Percentiles rank a stretch among this genome's conserved stretches.
Conservation (phyloP, 2,888 invertebrate genomes). For the Ditula angustiorana region DNA sequence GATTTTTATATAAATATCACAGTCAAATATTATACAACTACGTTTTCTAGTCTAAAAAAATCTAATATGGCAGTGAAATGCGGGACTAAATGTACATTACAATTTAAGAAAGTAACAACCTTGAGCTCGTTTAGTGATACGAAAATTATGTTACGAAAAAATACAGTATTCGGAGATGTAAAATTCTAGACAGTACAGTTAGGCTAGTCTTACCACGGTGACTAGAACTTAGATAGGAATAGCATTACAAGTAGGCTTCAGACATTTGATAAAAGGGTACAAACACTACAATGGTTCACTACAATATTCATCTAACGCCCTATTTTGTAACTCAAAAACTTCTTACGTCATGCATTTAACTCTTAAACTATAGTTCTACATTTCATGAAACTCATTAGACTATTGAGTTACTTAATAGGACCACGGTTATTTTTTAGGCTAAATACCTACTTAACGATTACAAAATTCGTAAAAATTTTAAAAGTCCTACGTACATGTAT, state of each 20-base stretch:
- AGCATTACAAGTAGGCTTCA: constrained; percentile 70
- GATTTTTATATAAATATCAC: constrained; percentile 84
- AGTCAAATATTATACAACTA: constrained; percentile 83
- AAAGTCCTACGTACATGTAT: constrained; percentile 18
- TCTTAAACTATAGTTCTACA: not conserved
- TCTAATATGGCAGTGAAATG: constrained; percentile 78
- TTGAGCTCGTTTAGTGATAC: constrained; percentile 49
- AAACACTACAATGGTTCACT: constrained; percentile 65
- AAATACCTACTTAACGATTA: constrained; percentile 37
- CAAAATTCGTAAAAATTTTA: constrained; percentile 35
- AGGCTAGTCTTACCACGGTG: constrained; percentile 80
- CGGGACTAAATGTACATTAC: constrained; percentile 61
- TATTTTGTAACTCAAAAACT: constrained; percentile 25
- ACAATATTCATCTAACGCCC: constrained; percentile 48
- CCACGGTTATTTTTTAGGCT: constrained; percentile 10
- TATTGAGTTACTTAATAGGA: constrained; percentile 29
- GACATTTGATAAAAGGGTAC: constrained; percentile 65
- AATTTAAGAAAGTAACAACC: constrained; percentile 61
- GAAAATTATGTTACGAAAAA: constrained; percentile 48
- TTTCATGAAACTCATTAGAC: not conserved
- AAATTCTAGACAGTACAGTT: constrained; percentile 48
- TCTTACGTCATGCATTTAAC: not conserved
- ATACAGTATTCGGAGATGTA: constrained; percentile 27
- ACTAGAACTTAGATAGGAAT: constrained; percentile 83
- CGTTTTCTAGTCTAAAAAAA: constrained; percentile 67